phyloP scores from a whole-genome alignment of 2,888 invertebrate species.

The Petrolisthes cinctipes region DNA sequence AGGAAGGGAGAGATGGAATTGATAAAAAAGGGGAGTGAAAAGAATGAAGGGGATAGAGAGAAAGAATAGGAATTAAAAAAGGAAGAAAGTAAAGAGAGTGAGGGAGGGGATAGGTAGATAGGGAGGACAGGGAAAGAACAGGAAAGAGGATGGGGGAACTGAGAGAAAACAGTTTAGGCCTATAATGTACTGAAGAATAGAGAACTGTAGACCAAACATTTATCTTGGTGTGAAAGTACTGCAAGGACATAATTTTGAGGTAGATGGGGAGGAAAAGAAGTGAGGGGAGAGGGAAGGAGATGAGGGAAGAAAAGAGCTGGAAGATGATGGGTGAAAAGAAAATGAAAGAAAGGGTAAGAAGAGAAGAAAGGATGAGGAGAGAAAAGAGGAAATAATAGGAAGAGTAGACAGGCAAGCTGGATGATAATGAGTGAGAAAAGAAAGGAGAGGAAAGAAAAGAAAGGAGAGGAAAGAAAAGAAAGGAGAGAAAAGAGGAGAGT shows the following conservation, averaged over 20 bases:
- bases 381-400: neutral
- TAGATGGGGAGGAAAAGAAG: neutral
- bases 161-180: neutral
- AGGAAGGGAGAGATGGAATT: too few species aligned
- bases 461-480: constrained; percentile 16
- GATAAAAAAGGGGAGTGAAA: too few species aligned
- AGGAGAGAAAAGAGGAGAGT: constrained; percentile 6
- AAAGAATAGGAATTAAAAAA: too few species aligned
- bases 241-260: too few species aligned
- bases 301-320: neutral
- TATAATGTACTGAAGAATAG: too few species aligned
- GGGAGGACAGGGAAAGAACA: neutral
- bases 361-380: neutral
- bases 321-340: neutral
- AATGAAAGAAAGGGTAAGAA: neutral
- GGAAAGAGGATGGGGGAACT: neutral
- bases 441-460: constrained; percentile 15
- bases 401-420: neutral
- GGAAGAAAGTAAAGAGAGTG: too few species aligned
- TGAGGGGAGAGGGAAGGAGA: neutral
- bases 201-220: too few species aligned
- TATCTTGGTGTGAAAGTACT: too few species aligned
- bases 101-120: too few species aligned
- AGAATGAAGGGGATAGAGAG: too few species aligned
- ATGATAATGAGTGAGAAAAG: neutral